Base-by-base conservation (phyloP, 2,888 invertebrate species). In the Euproctis similis region DNA sequence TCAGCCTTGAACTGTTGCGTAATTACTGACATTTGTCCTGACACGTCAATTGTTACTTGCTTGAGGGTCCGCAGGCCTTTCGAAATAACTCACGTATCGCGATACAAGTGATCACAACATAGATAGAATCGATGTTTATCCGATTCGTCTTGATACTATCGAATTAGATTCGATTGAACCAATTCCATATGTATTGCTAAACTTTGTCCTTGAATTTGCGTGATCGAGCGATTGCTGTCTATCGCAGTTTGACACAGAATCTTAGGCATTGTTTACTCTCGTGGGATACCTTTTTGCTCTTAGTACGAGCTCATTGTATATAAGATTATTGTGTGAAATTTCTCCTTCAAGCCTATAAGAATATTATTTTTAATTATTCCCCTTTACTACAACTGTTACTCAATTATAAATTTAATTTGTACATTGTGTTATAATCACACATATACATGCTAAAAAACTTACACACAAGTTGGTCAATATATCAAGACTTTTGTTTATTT, bases 1-100 rank as follows among this genome's bases (percentile, higher is more conserved):
- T 57, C 64, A 67, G 54, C 80, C 77, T 81, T 81, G 80, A 80
- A 74, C 77, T 59, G 49, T 76, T 73, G 66, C 69, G 68, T 59
- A 73, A 73, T 49, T 30, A 35, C 36, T 59, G 66, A 53, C 66
- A 68, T 75, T 74, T 71, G 59, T 58, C 58, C 49, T 44, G 47
- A 38, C 33, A 46, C 57, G 56, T 59, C 57, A 56, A 57, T 56
- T 58, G 53, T 52, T 37, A 40, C 40, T 42, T 38, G 34, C n/a
- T 36, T 30, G 39, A 52, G 41, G 38, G 39, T 46, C 47, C 38
- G 39, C 28, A 38, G 39, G 53, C 53, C 59, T 68, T 63, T 61
- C 68, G 54, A 61, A 66, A 69, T 42, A 34, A 31, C 31, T 41
- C 48, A 46, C 40, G 36, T 46, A 55, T 54, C 50, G n/a, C 45